Percentiles rank a stretch among this genome's conserved stretches.
Conservation (phyloP, 2,888 invertebrate species). For the Synanthedon tipuliformis region DNA sequence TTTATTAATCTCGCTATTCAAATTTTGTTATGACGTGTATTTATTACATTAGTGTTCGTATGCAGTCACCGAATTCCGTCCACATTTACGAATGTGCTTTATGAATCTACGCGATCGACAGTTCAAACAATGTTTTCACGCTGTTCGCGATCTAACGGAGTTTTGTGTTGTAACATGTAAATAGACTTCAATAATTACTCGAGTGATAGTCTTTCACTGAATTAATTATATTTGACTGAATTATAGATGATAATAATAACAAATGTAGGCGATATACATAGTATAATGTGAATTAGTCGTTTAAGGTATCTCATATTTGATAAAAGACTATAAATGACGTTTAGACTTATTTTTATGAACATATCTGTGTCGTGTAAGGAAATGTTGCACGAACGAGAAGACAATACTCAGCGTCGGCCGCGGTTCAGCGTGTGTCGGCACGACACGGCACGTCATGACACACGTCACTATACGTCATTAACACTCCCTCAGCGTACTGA, state of each 20-base stretch:
- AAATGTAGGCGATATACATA: slow-evolving; percentile 27
- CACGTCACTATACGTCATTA: not conserved
- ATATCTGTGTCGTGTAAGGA: slow-evolving; percentile 64
- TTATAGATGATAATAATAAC: slow-evolving; percentile 50
- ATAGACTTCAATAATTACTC: slow-evolving; percentile 40
- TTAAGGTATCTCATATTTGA: slow-evolving; percentile 68
- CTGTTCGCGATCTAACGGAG: slow-evolving; percentile 19
- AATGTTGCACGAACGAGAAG: slow-evolving; percentile 46
- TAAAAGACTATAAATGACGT: slow-evolving; percentile 62
- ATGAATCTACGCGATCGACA: slow-evolving; percentile 8
- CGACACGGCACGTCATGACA: not conserved
- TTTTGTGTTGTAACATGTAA: slow-evolving; percentile 7
- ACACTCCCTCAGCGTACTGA: too few relatives aligned
- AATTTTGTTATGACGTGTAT: not conserved
- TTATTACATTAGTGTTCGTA: not conserved
- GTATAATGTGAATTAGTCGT: slow-evolving; percentile 52
- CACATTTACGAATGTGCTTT: slow-evolving; percentile 57
- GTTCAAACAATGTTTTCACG: slow-evolving; percentile 41
- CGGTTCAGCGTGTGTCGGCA: not conserved
- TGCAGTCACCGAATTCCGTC: slow-evolving; percentile 46
- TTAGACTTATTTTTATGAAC: slow-evolving; percentile 65
- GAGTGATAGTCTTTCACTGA: slow-evolving; percentile 49
- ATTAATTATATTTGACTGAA: slow-evolving; percentile 59
- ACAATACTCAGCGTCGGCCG: slow-evolving; percentile 46
- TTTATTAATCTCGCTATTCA: not conserved